Evolutionary conservation across 2,888 invertebrate species (phyloP), one percentile per base, ranked within the genome.

Genomic region (Piscicola geometra): DNA sequence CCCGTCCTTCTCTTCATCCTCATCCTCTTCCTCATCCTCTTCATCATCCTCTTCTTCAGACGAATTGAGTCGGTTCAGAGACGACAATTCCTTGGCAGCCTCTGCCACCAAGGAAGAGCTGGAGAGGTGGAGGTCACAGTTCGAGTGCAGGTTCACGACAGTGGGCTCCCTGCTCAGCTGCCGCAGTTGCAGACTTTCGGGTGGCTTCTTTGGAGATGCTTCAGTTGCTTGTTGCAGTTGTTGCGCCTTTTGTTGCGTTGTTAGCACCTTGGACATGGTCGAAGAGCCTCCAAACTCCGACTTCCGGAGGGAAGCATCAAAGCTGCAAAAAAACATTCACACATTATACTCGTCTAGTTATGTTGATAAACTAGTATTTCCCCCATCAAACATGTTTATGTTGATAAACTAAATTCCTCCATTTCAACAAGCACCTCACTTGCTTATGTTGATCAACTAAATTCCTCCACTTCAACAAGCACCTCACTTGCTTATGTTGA

Each of bases 1-100:
- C 5, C 60, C 25, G n/a, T 56, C n/a, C 15, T 33, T 35, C 25
- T 36, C 28, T 3, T n/a, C 60, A 1, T 12, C 71, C 30, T n/a
- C 71, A 9, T 28, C 52, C 18, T 28, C 71, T n/a, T 71, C 71
- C 82, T 82, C 76, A 81, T 80, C 60, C 81, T 83, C 67, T 47
- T 78, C 77, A 9, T 78, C 68, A n/a, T 67, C 56, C 15, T 70
- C 60, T 30, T 66, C 67, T 36, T 35, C n/a, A 12, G 47, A 69
- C 18, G 56, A 28, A 18, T 30, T 28, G 60, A 56, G 70, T 32
- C 47, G 68, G 71, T 50, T 28, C 28, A 64, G 21, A 12, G 35
- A 32, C 0, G 83, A 82, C 83, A 83, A 77, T 83, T 83, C 0
- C 35, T 35, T 76, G 68, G 2, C 68, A 33, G 71, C 33, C 21